Evolutionary conservation across 2,113 vertebrate species (phyloP).

Genomic region (Anolis carolinensis): DNA sequence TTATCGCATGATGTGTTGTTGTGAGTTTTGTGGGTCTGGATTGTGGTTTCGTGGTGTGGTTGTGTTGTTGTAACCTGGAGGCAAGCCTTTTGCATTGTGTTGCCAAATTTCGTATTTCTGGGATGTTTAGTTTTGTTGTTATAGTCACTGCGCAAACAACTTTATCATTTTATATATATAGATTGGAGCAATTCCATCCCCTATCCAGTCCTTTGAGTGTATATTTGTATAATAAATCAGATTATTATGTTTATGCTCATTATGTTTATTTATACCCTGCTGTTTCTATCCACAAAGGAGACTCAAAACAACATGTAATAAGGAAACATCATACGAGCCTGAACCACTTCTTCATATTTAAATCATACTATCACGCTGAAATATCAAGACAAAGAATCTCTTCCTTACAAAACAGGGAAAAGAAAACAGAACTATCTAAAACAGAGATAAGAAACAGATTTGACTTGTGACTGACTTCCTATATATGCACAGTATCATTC

Average conservation of each 20-base stretch:
- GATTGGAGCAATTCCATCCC: neutral
- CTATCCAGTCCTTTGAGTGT: neutral
- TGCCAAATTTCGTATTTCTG: too few relatives aligned
- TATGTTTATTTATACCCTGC: too few relatives aligned
- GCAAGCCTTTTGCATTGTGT: too few relatives aligned
- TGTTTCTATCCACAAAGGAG: too few relatives aligned
- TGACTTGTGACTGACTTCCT: neutral
- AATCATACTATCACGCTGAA: neutral
- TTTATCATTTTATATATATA: too few relatives aligned
- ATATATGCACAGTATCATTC: neutral
- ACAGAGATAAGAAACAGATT: neutral
- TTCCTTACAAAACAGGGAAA: neutral
- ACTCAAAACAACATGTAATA: neutral
- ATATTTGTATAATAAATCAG: neutral
- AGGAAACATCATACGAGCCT: neutral
- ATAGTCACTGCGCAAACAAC: too few relatives aligned
- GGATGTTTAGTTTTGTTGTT: too few relatives aligned
- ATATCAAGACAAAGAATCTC: neutral
- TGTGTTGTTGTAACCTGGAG: too few relatives aligned
- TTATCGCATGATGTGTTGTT: too few relatives aligned
- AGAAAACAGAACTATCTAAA: neutral
- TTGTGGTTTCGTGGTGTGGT: too few relatives aligned
- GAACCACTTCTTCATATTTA: neutral
- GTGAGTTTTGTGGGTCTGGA: too few relatives aligned
- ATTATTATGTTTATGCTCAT: too few relatives aligned